Base-by-base conservation (phyloP, 2,888 invertebrate species). In the Eupithecia centaureata region DNA sequence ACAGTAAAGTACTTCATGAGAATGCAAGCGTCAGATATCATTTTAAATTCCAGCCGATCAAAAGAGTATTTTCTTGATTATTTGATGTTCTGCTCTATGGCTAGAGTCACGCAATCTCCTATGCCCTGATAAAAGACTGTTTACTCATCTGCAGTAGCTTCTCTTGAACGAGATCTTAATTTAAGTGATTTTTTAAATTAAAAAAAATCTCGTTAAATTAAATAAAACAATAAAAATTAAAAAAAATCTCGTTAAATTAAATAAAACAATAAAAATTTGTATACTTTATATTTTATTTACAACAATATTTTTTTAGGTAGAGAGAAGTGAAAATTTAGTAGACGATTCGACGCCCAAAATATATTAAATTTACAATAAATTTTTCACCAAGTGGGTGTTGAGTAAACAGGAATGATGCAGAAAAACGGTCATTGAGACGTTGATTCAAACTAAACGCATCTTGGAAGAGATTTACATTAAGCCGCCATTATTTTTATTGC, bases 401-500 rank as follows among this genome's bases (percentile, higher is more conserved):
- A 35, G 68, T 61, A 67, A 68, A 73, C 63, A 63, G 22, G 52
- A 52, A 30, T 65, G 65, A 68, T 63, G 51, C 67, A 65, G 58
- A 67, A 73, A 65, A 70, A 63, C 33, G 57, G 63, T 52, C 33
- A 58, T 63, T 47, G 42, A 70, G 52, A 70, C 65, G 67, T 67
- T 70, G 70, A 69, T 61, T 28, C 27, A 30, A 56, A 7, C 25
- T 30, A 51, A 69, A 65, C 63, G 59, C 70, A 75, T 73, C 73
- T 76, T 75, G 65, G 67, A 74, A 69, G 65, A 73, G 76, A 76
- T 72, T 71, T 73, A 75, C 73, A 71, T 67, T 68, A 72, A 74
- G 27, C 67, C 59, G 12, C 59, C 72, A 80, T 73, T 74, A 74
- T 71, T 73, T 80, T 79, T 76, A 79, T 72, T 71, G 68, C 59